Evolutionary conservation across 2,797 vertebrate genomes (phyloP).

Genomic region (Chlorospingus semifuscus): DNA sequence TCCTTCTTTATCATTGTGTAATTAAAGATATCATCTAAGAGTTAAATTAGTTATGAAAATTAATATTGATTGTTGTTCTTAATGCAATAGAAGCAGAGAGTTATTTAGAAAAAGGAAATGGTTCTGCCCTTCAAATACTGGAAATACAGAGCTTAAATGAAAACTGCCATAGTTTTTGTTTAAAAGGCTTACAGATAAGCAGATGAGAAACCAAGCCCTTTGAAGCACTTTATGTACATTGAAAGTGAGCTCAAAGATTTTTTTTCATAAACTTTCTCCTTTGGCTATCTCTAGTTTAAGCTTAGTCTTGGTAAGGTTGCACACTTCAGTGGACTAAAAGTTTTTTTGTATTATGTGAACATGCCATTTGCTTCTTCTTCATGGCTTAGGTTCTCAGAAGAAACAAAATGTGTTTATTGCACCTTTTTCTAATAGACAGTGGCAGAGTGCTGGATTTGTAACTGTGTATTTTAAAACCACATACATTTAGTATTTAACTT

Average conservation of each 20-base stretch:
- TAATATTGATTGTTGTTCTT: not conserved
- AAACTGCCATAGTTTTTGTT: not conserved
- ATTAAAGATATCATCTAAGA: not conserved
- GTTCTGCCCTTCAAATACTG: not conserved
- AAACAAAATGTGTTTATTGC: not conserved
- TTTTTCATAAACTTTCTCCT: not conserved
- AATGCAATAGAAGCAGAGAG: not conserved
- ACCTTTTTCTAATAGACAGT: not conserved
- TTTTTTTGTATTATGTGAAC: not conserved
- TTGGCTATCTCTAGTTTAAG: not conserved
- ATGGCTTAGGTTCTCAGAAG: not conserved
- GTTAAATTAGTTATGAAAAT: slow-evolving; percentile 4
- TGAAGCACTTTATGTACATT: not conserved
- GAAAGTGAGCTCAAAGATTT: not conserved
- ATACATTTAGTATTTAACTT: not conserved
- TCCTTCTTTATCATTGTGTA: not conserved
- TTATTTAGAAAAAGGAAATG: not conserved
- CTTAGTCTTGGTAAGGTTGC: not conserved
- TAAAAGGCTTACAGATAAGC: not conserved
- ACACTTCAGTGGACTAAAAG: not conserved
- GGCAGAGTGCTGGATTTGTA: not conserved
- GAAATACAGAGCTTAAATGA: not conserved
- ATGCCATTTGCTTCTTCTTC: not conserved
- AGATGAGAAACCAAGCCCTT: not conserved
- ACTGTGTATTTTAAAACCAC: not conserved